Conservation (phyloP, 2,888 invertebrate genomes). For the Athetis lepigone region DNA sequence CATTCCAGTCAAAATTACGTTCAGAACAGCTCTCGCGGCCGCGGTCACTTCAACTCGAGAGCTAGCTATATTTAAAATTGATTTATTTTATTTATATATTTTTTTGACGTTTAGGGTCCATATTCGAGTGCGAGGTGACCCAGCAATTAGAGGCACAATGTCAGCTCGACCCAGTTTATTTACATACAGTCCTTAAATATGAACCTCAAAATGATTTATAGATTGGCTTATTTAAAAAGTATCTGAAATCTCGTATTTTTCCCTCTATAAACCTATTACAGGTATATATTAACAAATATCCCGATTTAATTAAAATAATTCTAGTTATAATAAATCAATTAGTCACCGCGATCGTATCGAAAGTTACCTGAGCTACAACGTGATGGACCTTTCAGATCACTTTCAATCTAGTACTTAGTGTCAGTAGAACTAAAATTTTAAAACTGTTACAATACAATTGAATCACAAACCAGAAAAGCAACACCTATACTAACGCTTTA, state of each 20-base stretch:
- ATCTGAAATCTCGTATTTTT: too few species aligned
- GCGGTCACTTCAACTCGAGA: slow-evolving; percentile 56
- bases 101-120: slow-evolving; percentile 22
- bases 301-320: too few species aligned
- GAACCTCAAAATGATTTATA: background rate
- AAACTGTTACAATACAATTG: background rate
- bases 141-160: slow-evolving; percentile 32
- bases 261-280: too few species aligned
- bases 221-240: too few species aligned
- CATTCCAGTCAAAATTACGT: slow-evolving; percentile 72
- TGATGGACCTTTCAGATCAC: too few species aligned
- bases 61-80: slow-evolving; percentile 57
- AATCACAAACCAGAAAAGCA: slow-evolving; percentile 8
- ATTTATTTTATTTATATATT: slow-evolving; percentile 50
- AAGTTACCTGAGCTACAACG: too few species aligned
- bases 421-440: background rate
- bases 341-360: too few species aligned
- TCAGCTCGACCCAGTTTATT: background rate
- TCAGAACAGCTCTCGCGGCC: slow-evolving; percentile 63
- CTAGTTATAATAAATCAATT: too few species aligned
- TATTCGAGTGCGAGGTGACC: slow-evolving; percentile 16
- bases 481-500: slow-evolving; percentile 5
- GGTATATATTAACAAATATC: too few species aligned
- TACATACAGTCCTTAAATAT: background rate
- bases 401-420: too few species aligned